Percentiles rank a stretch among this genome's conserved stretches.
Conservation (phyloP, 2,797 vertebrate species). For the Acrocephalus scirpaceus region DNA sequence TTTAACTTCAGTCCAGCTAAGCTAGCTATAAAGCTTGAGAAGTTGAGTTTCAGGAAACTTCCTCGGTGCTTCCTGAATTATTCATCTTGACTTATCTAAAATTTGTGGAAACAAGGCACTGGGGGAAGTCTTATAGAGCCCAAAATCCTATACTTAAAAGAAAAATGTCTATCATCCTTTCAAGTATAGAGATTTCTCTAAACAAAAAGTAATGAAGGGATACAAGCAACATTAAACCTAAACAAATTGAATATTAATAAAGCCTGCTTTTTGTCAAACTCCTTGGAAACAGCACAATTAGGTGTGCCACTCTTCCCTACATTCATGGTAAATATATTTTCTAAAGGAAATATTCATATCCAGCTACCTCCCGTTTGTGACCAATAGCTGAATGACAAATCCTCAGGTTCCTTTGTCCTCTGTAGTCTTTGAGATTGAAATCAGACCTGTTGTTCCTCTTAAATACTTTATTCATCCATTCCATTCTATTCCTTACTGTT, state of each 20-base stretch:
- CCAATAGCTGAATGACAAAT: slow-evolving; percentile 18
- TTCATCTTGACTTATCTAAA: not conserved
- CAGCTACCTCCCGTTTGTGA: not conserved
- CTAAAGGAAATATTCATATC: not conserved
- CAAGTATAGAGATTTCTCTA: not conserved
- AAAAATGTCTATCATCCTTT: not conserved
- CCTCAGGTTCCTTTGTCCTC: not conserved
- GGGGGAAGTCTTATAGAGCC: not conserved
- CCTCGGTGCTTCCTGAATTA: not conserved
- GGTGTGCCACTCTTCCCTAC: slow-evolving; percentile 18
- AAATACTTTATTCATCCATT: slow-evolving; percentile 34
- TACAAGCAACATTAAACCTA: slow-evolving; percentile 9
- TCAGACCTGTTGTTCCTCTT: not conserved
- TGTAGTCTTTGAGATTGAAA: not conserved
- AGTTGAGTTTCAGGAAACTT: not conserved
- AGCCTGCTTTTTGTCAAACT: not conserved
- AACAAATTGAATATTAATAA: not conserved
- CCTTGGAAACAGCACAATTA: not conserved
- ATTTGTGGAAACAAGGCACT: not conserved
- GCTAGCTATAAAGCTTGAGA: not conserved
- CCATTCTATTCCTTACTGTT: not conserved
- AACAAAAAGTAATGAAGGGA: not conserved
- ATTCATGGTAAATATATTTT: not conserved
- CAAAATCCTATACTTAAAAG: not conserved
- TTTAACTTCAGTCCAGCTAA: not conserved